Base-by-base conservation (phyloP, 2,888 invertebrate genomes). In the Heliconius hortense region DNA sequence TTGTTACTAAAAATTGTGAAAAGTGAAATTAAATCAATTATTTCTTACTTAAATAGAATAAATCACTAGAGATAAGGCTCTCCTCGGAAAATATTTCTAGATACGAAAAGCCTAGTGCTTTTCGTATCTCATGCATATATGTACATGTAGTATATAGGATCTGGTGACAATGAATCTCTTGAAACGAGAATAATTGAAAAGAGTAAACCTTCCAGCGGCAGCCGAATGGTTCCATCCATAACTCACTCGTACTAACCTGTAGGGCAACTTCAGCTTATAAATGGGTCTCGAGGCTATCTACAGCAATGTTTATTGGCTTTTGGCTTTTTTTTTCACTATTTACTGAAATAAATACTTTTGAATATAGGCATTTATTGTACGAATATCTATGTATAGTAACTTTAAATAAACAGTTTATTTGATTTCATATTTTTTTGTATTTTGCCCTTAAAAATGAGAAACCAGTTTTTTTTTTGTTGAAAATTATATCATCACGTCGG, bases 11-110 rank as follows among this genome's bases (percentile, higher is more conserved):
- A 72, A 76, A 78, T 78, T 64, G 76, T 77, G 75, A 72, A 74
- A 76, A 72, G 76, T 79, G 76, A 76, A 79, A 81, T 80, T 8
- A 35, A 35, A 35, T 80, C 73, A 76, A 78, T 59, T 10, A 43
- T 48, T 43, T 31, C 18, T 28, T 2, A 1, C 21, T 62, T 31
- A 31, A 18, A 63, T 62, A 18, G 43, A 15, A 43, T 43, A 43
- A 43, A 43, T 43, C 43, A 43, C 15, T 43, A 5, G 1, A 43
- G 15, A 43, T 1, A 43, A 15, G 0, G 15, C 13, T 15, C 15
- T 43, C 15, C 43, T 15, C 15, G 43, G 4, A 43, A 43, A 43
- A 0, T 4, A 15, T 43, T 43, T 43, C 43, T 43, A 43, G 1
- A 39, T 3, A 39, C 11, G 13, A 39, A 39, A 39, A 13, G 39